Percentiles rank a stretch among this genome's conserved stretches.
Conservation (phyloP, 2,888 invertebrate species). For the Thereva nobilitata region DNA sequence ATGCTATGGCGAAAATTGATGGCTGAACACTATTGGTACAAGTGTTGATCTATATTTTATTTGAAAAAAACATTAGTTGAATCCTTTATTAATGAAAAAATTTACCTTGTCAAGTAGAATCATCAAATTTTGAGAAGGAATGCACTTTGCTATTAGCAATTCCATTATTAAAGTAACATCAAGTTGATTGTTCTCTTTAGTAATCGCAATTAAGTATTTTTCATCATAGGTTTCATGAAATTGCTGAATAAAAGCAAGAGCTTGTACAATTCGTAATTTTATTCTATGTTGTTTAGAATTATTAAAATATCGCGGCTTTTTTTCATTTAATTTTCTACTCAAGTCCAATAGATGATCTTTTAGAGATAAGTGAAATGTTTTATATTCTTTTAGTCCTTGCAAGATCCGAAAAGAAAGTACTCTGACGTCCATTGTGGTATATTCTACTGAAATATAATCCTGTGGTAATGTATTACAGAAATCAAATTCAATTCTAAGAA, state of each 20-base stretch:
- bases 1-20: constrained; percentile 11
- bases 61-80: too few relatives aligned
- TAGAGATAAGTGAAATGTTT: constrained; percentile 2
- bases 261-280: constrained; percentile 51
- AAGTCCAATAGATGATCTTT: constrained; percentile 37
- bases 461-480: constrained; percentile 36
- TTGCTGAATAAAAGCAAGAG: constrained; percentile 36
- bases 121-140: constrained; percentile 43
- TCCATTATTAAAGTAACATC: constrained; percentile 54
- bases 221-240: constrained; percentile 44
- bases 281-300: constrained; percentile 54
- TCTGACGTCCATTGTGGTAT: too few relatives aligned
- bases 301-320: constrained; percentile 53
- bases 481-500: constrained; percentile 32
- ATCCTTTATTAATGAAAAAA: neutral
- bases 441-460: too few relatives aligned
- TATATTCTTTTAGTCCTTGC: neutral
- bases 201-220: constrained; percentile 47
- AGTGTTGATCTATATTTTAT: too few relatives aligned
- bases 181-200: constrained; percentile 53
- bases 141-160: constrained; percentile 46
- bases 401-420: too few relatives aligned
- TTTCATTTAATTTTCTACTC: constrained; percentile 38
- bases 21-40: too few relatives aligned
- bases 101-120: constrained; percentile 45